Evolutionary conservation across 2,888 invertebrate genomes (phyloP).

Genomic region (Ophion slaviceki): DNA sequence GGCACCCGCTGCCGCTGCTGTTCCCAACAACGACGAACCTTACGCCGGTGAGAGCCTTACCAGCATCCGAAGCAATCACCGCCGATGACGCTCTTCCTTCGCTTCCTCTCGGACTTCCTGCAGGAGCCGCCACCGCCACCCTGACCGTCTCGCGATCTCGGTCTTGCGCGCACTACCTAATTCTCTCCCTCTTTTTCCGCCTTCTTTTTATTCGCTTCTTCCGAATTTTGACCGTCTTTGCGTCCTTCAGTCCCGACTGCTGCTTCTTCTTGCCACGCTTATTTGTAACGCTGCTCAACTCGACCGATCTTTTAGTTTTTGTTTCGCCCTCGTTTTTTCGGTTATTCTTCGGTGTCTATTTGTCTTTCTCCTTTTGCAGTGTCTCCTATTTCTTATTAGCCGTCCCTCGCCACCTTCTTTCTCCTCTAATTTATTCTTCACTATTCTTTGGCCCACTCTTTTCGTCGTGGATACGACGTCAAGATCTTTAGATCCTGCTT

Average conservation of each 20-base stretch:
- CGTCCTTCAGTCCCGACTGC: slow-evolving; percentile 68
- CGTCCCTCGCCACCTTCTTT: slow-evolving; percentile 69
- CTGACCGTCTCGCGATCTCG: slow-evolving; percentile 62
- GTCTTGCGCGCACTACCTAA: slow-evolving; percentile 66
- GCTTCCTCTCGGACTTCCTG: slow-evolving; percentile 60
- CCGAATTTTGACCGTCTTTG: slow-evolving; percentile 67
- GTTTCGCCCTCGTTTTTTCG: slow-evolving; percentile 61
- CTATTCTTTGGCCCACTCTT: slow-evolving; percentile 81
- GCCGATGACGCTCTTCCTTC: slow-evolving; percentile 59
- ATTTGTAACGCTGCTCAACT: slow-evolving; percentile 58
- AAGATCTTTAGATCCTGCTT: slow-evolving; percentile 75
- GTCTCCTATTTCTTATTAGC: slow-evolving; percentile 63
- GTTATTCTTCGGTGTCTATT: slow-evolving; percentile 63
- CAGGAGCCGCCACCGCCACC: slow-evolving; percentile 64
- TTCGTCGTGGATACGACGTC: slow-evolving; percentile 80
- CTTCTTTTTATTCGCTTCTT: slow-evolving; percentile 66
- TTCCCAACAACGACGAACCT: slow-evolving; percentile 84
- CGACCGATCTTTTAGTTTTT: slow-evolving; percentile 60
- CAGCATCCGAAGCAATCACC: slow-evolving; percentile 65
- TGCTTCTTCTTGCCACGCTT: slow-evolving; percentile 64
- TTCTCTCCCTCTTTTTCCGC: slow-evolving; percentile 66
- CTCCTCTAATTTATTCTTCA: slow-evolving; percentile 73
- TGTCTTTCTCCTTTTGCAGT: slow-evolving; percentile 59
- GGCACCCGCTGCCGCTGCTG: slow-evolving; percentile 86
- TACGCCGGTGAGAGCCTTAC: slow-evolving; percentile 80